Evolutionary conservation across 1,140 invertebrate genomes (phyloP), one percentile per base, ranked within the genome.

Genomic region (Plectus sambesii): DNA sequence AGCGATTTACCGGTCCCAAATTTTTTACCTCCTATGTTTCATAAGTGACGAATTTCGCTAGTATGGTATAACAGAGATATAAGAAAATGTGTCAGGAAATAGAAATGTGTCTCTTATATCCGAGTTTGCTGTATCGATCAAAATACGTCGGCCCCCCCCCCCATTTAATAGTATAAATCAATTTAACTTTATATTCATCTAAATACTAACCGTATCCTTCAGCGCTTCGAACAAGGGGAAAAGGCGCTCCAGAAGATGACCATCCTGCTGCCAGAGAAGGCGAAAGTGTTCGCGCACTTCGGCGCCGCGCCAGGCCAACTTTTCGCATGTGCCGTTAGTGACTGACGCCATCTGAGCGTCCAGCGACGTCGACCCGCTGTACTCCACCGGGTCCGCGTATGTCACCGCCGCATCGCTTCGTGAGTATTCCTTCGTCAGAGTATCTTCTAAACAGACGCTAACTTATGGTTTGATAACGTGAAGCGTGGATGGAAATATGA

Each of bases 1-100:
- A 77, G 74, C 26, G 82, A 82, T 61, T 87, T 83, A 4, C 81
- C 77, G 75, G 86, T 81, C 62, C 89, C 86, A 42, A 80, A 72
- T 17, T 83, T 70, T 65, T 80, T 77, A 37, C 78, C 80, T 46
- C 77, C 74, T n/a, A 47, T 23, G 5, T 2, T 36, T 66, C 68
- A 68, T 76, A 80, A 75, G 4, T 89, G 88, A 61, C 90, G 75
- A 9, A 83, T 65, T 53, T 71, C 71, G 0, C 93, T 63, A 30
- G 86, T 1, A 42, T 1, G 42, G 17, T 19, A 1, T 30, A 37
- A 60, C 47, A 55, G 2, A 24, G 17, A 26, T 15, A n/a, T 23
- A 36, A 52, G 53, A 26, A 27, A 36, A 42, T 72, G 3, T 79
- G 72, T 15, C 74, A n/a, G n/a, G n/a, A n/a, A n/a, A n/a, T n/a